These are phyloP conservation scores for Epirrhoe alternata DNA, from an alignment of 2,888 invertebrate species.

Conservation along the genomic window DNA sequence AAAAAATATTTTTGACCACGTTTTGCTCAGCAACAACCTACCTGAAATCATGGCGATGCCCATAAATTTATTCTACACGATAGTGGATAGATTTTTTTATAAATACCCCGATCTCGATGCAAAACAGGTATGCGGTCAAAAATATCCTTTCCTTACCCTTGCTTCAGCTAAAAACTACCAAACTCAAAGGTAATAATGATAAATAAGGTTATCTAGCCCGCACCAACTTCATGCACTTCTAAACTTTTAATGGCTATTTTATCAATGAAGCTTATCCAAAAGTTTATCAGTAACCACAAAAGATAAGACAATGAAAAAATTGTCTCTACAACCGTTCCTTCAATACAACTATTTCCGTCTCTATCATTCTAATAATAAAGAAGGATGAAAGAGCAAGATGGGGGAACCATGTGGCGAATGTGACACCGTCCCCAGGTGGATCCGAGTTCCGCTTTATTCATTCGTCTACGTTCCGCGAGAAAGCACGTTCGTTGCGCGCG, in stretches of 20 bases:
- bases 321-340: conserved; percentile 70
- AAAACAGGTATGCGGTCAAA: conserved; percentile 15
- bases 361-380: conserved; percentile 39
- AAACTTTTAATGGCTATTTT: conserved; percentile 56
- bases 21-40: conserved; percentile 3
- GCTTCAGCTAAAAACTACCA: conserved; percentile 26
- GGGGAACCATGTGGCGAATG: conserved; percentile 63
- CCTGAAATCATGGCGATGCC: neutral
- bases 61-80: neutral
- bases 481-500: conserved; percentile 71
- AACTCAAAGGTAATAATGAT: conserved; percentile 29
- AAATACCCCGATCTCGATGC: neutral
- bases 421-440: conserved; percentile 76
- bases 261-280: conserved; percentile 66
- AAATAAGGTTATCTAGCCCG: conserved; percentile 39
- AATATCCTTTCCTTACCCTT: neutral
- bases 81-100: neutral
- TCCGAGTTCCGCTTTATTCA: conserved; percentile 72
- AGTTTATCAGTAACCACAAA: conserved; percentile 62
- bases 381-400: conserved; percentile 54
- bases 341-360: conserved; percentile 60
- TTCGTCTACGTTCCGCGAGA: conserved; percentile 80
- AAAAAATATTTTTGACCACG: neutral
- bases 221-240: conserved; percentile 42
- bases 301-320: conserved; percentile 71